Evolutionary conservation across 1,140 invertebrate species (phyloP).

Genomic region (Magallana gigas): DNA sequence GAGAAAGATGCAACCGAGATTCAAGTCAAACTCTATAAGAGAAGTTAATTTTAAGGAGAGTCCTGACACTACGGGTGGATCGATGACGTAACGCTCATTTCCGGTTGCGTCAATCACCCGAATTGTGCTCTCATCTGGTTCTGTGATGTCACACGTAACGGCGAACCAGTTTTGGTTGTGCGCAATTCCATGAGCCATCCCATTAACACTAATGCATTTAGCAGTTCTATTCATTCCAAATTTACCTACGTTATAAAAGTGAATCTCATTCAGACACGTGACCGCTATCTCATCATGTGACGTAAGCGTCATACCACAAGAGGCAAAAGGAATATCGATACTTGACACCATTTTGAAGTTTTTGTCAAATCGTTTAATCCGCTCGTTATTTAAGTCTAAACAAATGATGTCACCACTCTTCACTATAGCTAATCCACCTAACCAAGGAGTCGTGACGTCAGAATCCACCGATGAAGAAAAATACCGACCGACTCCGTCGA

Average conservation of each 20-base stretch:
- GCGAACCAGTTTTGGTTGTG: slow-evolving; percentile 39
- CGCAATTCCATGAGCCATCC: slow-evolving; percentile 43
- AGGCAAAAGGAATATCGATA: slow-evolving; percentile 44
- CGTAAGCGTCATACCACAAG: slow-evolving; percentile 29
- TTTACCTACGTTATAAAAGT: slow-evolving; percentile 50
- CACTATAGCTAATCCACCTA: slow-evolving; percentile 40
- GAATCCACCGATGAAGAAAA: slow-evolving; percentile 29
- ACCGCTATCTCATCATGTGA: slow-evolving; percentile 50
- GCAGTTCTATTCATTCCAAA: slow-evolving; percentile 52
- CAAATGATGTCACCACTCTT: slow-evolving; percentile 40
- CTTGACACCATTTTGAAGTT: slow-evolving; percentile 13
- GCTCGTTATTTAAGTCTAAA: slow-evolving; percentile 49
- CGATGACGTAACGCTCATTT: slow-evolving; percentile 44
- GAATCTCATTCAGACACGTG: slow-evolving; percentile 50
- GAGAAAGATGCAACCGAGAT: neutral
- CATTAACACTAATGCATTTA: slow-evolving; percentile 40
- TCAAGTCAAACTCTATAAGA: slow-evolving; percentile 24
- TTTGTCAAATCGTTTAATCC: slow-evolving; percentile 48
- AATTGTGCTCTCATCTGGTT: slow-evolving; percentile 30
- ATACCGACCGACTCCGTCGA: neutral
- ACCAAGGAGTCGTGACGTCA: slow-evolving; percentile 46
- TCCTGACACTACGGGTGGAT: neutral
- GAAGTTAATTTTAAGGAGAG: neutral
- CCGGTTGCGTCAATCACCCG: slow-evolving; percentile 46
- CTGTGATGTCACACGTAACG: slow-evolving; percentile 43